Evolutionary conservation across 2,113 vertebrate species (phyloP).

Genomic region (rabbit (Oryctolagus cuniculus)): mOryCun1.1 NC_091447.1:44707001-44707500

Average conservation of each 20-base stretch:
- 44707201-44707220: background rate
- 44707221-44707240: background rate
- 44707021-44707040: background rate
- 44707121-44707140: conserved; percentile 18
- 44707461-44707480: too few species aligned
- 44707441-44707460: too few species aligned
- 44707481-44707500: too few species aligned
- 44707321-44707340: background rate
- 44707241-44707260: background rate
- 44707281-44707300: background rate
- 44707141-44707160: conserved; percentile 48
- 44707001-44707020: background rate
- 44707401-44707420: background rate
- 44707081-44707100: background rate
- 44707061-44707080: background rate
- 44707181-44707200: background rate
- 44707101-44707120: conserved; percentile 20
- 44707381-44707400: background rate
- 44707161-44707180: conserved; percentile 57
- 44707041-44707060: background rate
- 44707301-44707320: background rate
- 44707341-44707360: background rate
- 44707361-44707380: background rate
- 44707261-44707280: background rate
- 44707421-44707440: too few species aligned